Conservation (phyloP, 2,113 vertebrate species). For the Barbus barbus region DNA sequence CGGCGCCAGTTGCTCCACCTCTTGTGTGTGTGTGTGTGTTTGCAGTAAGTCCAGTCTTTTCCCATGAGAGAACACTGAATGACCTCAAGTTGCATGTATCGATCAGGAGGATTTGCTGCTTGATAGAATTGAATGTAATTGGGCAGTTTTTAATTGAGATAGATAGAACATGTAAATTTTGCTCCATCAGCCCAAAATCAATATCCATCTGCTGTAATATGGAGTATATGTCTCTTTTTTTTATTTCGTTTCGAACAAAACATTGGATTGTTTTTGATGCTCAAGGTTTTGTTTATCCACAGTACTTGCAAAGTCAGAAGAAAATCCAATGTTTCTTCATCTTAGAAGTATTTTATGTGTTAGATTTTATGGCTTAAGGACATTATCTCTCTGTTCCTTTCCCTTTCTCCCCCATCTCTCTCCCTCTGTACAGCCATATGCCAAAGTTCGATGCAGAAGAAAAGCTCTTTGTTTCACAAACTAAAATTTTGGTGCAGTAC, state of each 20-base stretch:
- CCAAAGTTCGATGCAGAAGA: conserved; percentile 26
- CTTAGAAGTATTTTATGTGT: background rate
- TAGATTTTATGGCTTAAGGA: background rate
- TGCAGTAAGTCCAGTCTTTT: conserved; percentile 21
- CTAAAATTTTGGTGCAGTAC: conserved; percentile 13
- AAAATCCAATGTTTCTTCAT: background rate
- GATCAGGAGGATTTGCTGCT: conserved; percentile 63
- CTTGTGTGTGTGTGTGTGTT: too few species aligned
- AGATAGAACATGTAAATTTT: conserved; percentile 60
- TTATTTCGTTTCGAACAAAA: conserved; percentile 16
- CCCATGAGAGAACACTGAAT: conserved; percentile 47
- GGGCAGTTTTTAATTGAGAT: conserved; percentile 61
- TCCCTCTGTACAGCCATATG: conserved; percentile 43
- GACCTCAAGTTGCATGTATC: conserved; percentile 59
- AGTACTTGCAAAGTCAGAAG: background rate
- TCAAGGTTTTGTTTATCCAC: background rate
- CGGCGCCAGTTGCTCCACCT: background rate
- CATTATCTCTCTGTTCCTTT: background rate
- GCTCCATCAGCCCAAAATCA: conserved; percentile 44
- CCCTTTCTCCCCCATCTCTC: conserved; percentile 15
- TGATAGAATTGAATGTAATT: conserved; percentile 65
- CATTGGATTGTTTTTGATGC: conserved; percentile 5
- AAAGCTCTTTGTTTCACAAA: conserved; percentile 53
- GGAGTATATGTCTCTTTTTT: conserved; percentile 10
- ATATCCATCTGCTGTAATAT: conserved; percentile 50